Percentiles rank a stretch among this genome's conserved stretches.
Evolutionary conservation across 2,797 vertebrate species (phyloP).

Genomic region (Mus minutoides): DNA sequence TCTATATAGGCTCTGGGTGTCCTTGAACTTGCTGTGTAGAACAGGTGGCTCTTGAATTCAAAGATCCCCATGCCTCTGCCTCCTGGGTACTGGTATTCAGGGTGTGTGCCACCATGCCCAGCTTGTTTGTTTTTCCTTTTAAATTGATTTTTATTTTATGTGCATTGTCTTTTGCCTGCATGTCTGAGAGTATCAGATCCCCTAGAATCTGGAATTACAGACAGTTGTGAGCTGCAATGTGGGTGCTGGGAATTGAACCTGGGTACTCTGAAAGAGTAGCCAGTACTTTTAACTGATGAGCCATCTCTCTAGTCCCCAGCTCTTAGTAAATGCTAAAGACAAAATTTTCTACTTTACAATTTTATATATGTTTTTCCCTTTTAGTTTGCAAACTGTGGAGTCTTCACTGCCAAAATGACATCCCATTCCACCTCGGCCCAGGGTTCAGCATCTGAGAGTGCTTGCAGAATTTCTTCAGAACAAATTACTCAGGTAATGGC

Average conservation of each 20-base stretch:
- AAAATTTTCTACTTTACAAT: constrained; percentile 58
- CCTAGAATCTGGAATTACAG: neutral
- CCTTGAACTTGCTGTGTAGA: neutral
- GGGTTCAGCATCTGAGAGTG: constrained; percentile 86
- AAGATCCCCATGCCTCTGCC: neutral
- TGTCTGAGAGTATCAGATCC: neutral
- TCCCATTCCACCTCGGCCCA: constrained; percentile 89
- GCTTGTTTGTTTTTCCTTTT: neutral
- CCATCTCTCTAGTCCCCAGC: neutral
- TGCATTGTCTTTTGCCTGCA: neutral
- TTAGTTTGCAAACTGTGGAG: constrained; percentile 73
- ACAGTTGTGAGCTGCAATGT: neutral
- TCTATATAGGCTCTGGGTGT: neutral
- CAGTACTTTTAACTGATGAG: neutral
- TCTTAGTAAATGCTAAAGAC: constrained; percentile 49
- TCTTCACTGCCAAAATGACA: constrained; percentile 91
- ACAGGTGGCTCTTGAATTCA: neutral
- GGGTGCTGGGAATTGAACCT: neutral
- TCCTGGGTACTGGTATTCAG: neutral
- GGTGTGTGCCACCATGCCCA: neutral
- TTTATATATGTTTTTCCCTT: constrained; percentile 7
- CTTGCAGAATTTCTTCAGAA: constrained; percentile 90
- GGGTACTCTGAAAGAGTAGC: neutral
- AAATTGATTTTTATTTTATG: neutral
- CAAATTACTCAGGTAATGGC: constrained; percentile 91